Base-by-base conservation (phyloP, 1,140 invertebrate genomes). In the Lordiphosa mommai region DNA sequence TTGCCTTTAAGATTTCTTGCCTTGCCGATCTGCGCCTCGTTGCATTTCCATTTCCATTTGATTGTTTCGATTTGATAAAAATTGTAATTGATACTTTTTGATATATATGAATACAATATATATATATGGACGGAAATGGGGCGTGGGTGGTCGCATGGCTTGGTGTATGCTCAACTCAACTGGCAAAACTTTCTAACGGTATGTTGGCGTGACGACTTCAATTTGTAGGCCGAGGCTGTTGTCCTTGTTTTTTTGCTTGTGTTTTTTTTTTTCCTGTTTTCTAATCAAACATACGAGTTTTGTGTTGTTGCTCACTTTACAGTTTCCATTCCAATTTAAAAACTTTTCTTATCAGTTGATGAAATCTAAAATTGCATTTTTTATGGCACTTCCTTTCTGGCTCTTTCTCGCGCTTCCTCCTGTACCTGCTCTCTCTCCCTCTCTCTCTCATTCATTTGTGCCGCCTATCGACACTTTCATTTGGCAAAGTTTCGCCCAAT, bases 311-410 rank as follows among this genome's bases (percentile, higher is more conserved):
- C 59, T 84, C 76, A 84, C 33, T 82, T 82, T 82, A 76, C 77
- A 77, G 76, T 82, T 84, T 72, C 55, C 43, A 79, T 67, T 74
- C 77, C 84, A 82, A 82, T 82, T 82, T 82, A 82, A 82, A 82
- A 82, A 82, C 72, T 82, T 80, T 82, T 84, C 77, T 82, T 82
- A 82, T 82, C 77, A 84, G 72, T 82, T 82, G 77, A 82, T 82
- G 77, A 69, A 82, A 82, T 82, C 77, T 82, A 82, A 82, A 82
- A 82, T 82, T 82, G 77, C 77, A 82, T 82, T 82, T 82, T 82
- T 80, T 23, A 80, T 80, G 70, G 69, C 74, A 70, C 76, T 80
- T 80, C 74, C 74, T 80, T 64, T 68, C 38, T 57, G 32, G 23
- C 17, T 10, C 29, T 48, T 14, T 34, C 20, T 46, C 10, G 20